Evolutionary conservation across 2,888 invertebrate species (phyloP), one percentile per base, ranked within the genome.

Genomic region (Nomada hirtipes): DNA sequence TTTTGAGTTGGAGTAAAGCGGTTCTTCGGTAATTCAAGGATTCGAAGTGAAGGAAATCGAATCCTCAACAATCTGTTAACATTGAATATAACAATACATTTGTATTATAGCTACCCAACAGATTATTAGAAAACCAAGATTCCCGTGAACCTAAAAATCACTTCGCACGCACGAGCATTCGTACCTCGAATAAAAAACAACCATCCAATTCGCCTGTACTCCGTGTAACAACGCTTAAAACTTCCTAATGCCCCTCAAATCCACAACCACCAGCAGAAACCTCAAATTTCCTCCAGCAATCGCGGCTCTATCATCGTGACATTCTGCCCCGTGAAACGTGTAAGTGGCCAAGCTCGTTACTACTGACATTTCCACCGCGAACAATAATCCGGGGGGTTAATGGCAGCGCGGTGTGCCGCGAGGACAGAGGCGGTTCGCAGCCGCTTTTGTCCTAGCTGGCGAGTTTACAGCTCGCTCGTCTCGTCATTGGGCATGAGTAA

Each of bases 401-500:
- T 78, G 78, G 69, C 83, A 61, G 82, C 82, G 77, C 74, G 73
- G 72, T 67, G 65, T 72, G 83, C 79, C 82, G 72, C 78, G 74
- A 78, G 75, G 83, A 71, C 82, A 82, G 82, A 72, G 73, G 75
- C 79, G 79, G 78, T 83, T 79, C 79, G 82, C 79, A 80, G 76
- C 61, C 73, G 78, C 86, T 85, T 86, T 86, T 86, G 86, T 85
- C 85, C 79, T 79, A 68, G 68, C 82, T 82, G 76, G 76, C 82
- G 78, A 82, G 82, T 84, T 86, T 88, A 86, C 88, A 84, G 77
- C 85, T 76, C 74, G 80, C 73, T 76, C 81, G 74, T 79, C 79
- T 70, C 64, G 61, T 68, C 68, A 59, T 70, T 7, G 81, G 82
- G 86, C 84, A 82, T 44, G 81, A 87, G 83, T 83, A 86, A 85